Base-by-base conservation (phyloP, 2,888 invertebrate genomes). In the Neoaliturus tenellus region DNA sequence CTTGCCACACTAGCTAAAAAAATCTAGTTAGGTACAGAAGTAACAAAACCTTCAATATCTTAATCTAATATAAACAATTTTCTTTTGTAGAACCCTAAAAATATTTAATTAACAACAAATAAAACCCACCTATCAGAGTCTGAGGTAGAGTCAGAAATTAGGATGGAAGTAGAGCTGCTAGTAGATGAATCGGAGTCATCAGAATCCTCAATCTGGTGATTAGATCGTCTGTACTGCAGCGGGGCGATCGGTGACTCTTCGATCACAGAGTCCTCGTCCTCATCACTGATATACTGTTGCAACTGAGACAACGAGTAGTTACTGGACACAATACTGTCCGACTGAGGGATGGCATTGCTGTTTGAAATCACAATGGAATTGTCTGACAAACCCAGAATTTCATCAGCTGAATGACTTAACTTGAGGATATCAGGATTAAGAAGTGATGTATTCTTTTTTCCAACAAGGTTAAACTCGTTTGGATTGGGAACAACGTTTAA, bases 351-450 rank as follows among this genome's bases (percentile, higher is more conserved):
- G 2, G 81, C 75, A 48, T 81, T 81, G 5, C 69, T 69, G 35
- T 81, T 81, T 23, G 81, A 81, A 41, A 81, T 69, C 12, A 81
- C 81, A 48, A 69, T 69, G n/a, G 81, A 81, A 48, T 75, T 75
- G 31, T 75, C 75, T 25, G 25, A 71, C 8, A 31, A 35, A 20
- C 1, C 35, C 25, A 41, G 20, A 12, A 48, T 8, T 39, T 35
- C 62, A 14, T 62, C 23, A 55, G 55, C 14, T 5, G 55, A 20
- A 5, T 69, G n/a, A 17, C 39, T 69, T 8, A 23, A 0, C 31
- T 33, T 31, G 33, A 17, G 10, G 20, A 69, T 2, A 69, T 20
- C 35, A 35, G 25, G 20, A 17, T 20, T 25, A 17, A n/a, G n/a
- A 35, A n/a, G 0, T 2, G 23, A 5, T 31, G 12, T 1, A 62